Conservation (phyloP, 1,140 invertebrate species). For the Sogatella furcifera region DNA sequence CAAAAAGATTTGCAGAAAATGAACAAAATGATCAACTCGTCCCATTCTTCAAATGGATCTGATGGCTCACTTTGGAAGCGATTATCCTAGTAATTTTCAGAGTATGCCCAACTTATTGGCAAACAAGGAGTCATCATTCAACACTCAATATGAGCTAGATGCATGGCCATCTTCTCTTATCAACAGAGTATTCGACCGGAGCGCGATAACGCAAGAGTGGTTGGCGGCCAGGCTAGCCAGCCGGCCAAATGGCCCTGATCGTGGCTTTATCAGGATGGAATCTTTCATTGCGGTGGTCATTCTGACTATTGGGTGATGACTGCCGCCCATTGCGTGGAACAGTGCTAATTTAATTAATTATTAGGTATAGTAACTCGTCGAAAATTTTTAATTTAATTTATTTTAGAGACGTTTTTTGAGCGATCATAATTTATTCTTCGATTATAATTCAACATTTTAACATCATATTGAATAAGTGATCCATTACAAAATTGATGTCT, state of each 20-base stretch:
- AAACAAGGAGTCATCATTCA: background rate
- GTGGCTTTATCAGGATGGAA: conserved; percentile 63
- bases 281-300: conserved; percentile 78
- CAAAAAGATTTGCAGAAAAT: no score
- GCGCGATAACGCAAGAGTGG: conserved; percentile 44
- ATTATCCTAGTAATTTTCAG: no score
- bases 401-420: no score
- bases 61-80: no score
- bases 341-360: conserved; percentile 34
- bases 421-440: no score
- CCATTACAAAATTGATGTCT: no score
- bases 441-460: no score
- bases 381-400: no score
- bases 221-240: conserved; percentile 59
- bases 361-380: no score
- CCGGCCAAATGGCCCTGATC: conserved; percentile 74
- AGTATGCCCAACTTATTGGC: background rate
- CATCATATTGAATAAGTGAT: no score
- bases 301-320: conserved; percentile 67
- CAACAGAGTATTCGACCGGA: background rate
- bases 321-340: conserved; percentile 68
- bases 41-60: no score
- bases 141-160: background rate
- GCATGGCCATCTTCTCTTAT: background rate
- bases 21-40: no score